A percentile compares a stretch with the other conserved stretches of the same genome.
Conservation (phyloP, 2,888 invertebrate species). For the Pseudococcus longispinus region DNA sequence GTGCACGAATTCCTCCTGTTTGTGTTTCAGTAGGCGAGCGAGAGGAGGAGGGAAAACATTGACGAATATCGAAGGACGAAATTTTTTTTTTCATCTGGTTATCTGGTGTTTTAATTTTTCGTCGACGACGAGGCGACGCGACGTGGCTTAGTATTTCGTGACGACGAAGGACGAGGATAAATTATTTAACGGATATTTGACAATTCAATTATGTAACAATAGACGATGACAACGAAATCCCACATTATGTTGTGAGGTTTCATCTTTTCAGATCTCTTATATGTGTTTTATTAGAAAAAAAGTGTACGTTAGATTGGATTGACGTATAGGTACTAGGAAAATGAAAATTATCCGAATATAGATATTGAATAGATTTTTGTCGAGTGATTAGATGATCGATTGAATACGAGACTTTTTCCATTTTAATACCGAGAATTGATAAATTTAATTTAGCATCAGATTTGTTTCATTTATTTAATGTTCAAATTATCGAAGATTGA, state of each 20-base stretch:
- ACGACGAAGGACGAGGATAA: conserved; percentile 14
- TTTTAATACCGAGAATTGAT: too few species aligned
- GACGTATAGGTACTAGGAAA: neutral
- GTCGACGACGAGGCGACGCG: neutral
- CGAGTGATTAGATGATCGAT: too few species aligned
- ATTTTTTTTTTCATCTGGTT: neutral
- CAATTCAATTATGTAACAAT: conserved; percentile 18
- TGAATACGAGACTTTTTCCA: too few species aligned
- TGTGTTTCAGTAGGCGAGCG: too few species aligned
- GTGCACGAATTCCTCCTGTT: neutral
- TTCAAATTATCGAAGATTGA: too few species aligned
- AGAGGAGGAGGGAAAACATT: neutral
- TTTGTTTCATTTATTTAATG: too few species aligned
- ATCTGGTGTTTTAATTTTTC: neutral
- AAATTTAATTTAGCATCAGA: too few species aligned
- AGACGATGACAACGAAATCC: neutral
- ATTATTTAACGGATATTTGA: conserved; percentile 26
- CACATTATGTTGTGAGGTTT: neutral
- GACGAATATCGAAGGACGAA: neutral
- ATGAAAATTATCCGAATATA: too few species aligned
- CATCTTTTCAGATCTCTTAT: neutral
- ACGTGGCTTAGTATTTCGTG: neutral
- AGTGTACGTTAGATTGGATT: neutral
- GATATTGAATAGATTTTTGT: too few species aligned
- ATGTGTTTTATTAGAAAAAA: neutral